Percentiles rank a stretch among this genome's conserved stretches.
phyloP scores from a whole-genome alignment of 2,113 vertebrate species.

The Eidolon helvum region DNA sequence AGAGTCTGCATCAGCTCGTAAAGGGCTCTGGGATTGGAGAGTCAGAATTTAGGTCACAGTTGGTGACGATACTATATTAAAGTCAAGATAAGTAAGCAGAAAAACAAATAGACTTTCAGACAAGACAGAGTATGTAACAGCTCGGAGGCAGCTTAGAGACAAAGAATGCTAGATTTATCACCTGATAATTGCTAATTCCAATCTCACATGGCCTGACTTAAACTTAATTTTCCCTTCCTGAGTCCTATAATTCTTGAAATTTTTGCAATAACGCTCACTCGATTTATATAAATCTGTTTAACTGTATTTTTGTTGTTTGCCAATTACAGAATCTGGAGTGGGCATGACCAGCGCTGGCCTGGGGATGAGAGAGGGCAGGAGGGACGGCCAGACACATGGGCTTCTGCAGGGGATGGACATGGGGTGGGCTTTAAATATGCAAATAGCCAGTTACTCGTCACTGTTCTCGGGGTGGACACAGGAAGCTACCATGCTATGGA shows the following conservation, averaged over 20 bases:
- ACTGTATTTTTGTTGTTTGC: not conserved
- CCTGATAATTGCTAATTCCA: not conserved
- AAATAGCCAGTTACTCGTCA: not conserved
- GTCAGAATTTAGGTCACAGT: not conserved
- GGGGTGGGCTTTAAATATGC: not conserved
- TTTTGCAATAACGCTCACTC: not conserved
- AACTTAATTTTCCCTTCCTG: not conserved
- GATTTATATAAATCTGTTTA: not conserved
- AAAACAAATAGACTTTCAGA: not conserved
- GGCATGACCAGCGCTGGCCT: not conserved
- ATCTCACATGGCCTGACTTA: not conserved
- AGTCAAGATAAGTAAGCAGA: not conserved
- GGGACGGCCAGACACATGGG: accelerated
- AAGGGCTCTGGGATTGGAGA: not conserved
- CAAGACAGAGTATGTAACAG: too few species aligned
- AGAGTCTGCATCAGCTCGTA: not conserved
- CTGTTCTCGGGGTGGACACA: too few species aligned
- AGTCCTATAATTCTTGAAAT: not conserved
- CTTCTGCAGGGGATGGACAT: not conserved
- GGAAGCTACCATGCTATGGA: not conserved
- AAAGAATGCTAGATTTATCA: not conserved
- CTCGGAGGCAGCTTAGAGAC: not conserved
- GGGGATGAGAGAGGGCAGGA: not conserved
- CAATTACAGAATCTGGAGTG: not conserved
- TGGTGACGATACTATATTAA: not conserved